phyloP scores from a whole-genome alignment of 1,140 invertebrate genomes.

The Ladona fulva region DNA sequence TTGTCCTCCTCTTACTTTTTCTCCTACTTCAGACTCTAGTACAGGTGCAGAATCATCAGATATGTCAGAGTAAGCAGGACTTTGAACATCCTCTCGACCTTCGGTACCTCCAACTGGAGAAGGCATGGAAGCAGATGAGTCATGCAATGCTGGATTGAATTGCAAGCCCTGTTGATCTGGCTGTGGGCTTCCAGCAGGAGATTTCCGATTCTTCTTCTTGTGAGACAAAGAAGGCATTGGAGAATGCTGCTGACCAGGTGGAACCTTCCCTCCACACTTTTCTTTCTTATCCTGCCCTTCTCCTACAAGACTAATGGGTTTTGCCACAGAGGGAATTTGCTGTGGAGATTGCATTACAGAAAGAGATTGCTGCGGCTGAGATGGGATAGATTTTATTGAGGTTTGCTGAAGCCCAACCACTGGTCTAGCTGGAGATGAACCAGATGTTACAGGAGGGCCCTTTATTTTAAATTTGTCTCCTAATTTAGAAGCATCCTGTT shows the following conservation, averaged over 20 bases:
- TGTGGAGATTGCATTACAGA: neutral
- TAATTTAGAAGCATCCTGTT: neutral
- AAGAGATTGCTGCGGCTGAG: neutral
- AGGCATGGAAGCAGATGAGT: conserved; percentile 36
- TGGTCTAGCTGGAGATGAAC: neutral
- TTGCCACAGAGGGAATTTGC: neutral
- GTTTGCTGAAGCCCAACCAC: neutral
- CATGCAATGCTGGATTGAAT: conserved; percentile 44
- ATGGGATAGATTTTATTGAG: neutral
- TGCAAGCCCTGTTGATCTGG: conserved; percentile 40
- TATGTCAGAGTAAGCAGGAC: conserved; percentile 94
- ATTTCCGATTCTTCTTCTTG: conserved; percentile 58
- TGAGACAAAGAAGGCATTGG: conserved; percentile 29
- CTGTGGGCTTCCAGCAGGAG: conserved; percentile 53
- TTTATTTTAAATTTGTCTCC: neutral
- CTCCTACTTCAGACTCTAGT: conserved; percentile 50
- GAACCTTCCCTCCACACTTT: neutral
- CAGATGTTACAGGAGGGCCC: neutral
- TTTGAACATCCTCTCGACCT: conserved; percentile 68
- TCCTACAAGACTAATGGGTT: neutral
- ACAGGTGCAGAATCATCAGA: conserved; percentile 83
- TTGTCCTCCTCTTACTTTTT: conserved; percentile 23
- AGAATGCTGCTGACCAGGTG: conserved; percentile 8
- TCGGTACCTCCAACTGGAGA: conserved; percentile 26
- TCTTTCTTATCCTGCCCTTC: neutral